phyloP scores from a whole-genome alignment of 2,113 vertebrate species.

The Triplophysa dalaica region DNA sequence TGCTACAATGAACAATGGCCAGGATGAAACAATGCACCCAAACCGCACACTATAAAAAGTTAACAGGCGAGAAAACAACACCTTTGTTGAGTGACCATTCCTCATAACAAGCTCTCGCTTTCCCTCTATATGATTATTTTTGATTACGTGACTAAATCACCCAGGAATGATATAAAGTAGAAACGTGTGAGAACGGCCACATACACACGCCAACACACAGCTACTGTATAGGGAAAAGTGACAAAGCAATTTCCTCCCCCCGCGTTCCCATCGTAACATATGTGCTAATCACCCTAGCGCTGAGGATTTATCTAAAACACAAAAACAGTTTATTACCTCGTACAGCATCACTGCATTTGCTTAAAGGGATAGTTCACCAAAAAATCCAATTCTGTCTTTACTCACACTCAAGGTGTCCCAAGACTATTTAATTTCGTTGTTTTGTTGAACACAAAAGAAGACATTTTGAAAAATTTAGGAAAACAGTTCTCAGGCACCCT shows the following conservation, averaged over 20 bases:
- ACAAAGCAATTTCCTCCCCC: constrained; percentile 38
- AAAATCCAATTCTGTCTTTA: no score
- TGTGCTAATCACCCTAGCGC: constrained; percentile 44
- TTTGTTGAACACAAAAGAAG: no score
- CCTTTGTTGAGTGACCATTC: not conserved
- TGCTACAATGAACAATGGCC: not conserved
- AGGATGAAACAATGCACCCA: not conserved
- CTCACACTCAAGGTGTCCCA: no score
- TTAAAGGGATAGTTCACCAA: no score
- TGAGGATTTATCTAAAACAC: not conserved
- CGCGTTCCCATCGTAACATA: constrained; percentile 18
- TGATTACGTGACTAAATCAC: constrained; percentile 16
- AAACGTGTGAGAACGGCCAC: constrained; percentile 6
- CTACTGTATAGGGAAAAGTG: constrained; percentile 4
- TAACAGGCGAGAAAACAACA: constrained; percentile 5
- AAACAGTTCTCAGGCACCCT: no score
- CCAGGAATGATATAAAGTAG: constrained; percentile 20
- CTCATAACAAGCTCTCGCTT: not conserved
- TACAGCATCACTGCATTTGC: not conserved
- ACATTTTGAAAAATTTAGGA: no score
- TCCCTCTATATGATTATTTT: constrained; percentile 1
- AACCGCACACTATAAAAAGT: constrained; percentile 3
- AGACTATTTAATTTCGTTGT: no score
- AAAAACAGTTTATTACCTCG: not conserved
- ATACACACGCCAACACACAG: constrained; percentile 3